Conservation (phyloP, 2,888 invertebrate species). For the Busseola fusca region DNA sequence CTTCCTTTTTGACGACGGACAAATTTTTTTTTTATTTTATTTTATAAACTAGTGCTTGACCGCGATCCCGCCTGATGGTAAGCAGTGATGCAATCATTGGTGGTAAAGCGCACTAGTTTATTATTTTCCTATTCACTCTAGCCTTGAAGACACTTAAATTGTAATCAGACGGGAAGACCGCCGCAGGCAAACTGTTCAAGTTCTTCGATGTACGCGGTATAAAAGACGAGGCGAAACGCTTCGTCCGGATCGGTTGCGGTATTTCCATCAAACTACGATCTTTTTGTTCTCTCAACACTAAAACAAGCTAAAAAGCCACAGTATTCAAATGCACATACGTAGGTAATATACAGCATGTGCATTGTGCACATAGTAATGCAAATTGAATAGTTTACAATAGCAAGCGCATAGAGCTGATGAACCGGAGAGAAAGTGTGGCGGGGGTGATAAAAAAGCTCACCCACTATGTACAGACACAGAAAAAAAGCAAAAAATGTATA, state of each 20-base stretch:
- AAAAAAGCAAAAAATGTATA: conserved; percentile 71
- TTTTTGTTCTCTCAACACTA: neutral
- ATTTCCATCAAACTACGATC: neutral
- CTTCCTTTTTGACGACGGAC: neutral
- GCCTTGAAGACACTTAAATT: too few species aligned
- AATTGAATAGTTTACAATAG: conserved; percentile 49
- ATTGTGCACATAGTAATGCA: conserved; percentile 28
- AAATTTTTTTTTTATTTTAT: too few species aligned
- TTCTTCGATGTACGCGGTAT: too few species aligned
- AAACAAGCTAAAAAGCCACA: conserved; percentile 10
- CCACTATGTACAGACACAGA: conserved; percentile 65
- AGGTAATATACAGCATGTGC: conserved; percentile 21
- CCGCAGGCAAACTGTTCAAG: too few species aligned
- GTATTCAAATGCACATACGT: neutral
- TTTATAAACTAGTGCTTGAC: too few species aligned
- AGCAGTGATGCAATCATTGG: too few species aligned
- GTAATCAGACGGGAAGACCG: too few species aligned
- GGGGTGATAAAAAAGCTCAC: conserved; percentile 65
- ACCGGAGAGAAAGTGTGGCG: conserved; percentile 64
- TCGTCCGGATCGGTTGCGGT: too few species aligned
- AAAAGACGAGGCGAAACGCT: too few species aligned
- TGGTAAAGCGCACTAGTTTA: too few species aligned
- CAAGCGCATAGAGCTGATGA: conserved; percentile 56
- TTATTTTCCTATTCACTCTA: too few species aligned
- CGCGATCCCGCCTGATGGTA: too few species aligned